Evolutionary conservation across 2,797 vertebrate species (phyloP), one percentile per base, ranked within the genome.

Genomic region (Enteromius paludinosus): DNA sequence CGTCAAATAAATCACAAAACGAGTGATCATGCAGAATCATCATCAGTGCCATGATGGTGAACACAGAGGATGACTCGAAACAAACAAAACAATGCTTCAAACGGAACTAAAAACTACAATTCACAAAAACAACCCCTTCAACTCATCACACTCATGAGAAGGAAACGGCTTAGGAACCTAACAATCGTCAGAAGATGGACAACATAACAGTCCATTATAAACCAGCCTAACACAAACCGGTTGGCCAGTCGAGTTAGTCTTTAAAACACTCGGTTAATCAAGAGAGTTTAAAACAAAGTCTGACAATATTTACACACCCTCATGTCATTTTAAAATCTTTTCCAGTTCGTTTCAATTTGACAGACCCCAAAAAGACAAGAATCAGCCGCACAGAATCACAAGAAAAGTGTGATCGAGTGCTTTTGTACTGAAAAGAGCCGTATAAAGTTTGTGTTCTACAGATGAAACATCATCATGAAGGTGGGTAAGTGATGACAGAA

Each of bases 1-100:
- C 18, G 59, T 35, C 3, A 43, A 8, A 70, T 65, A 23, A 56
- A 23, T 25, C n/a, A 73, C 61, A 71, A 18, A 64, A 71, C 28
- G 30, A 54, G 45, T 25, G 78, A 47, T 74, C 80, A 80, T 87
- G 86, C 83, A 80, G 30, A 79, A 62, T 20, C 47, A 75, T 52
- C 49, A 56, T 49, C 64, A 56, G 47, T 25, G 28, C 10, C 28
- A 35, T 30, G 30, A 77, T 4, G 25, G 8, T 8, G 41, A 71
- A 62, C 38, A 78, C 47, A 78, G 14, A 73, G 54, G 62, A 59
- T 38, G 74, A 52, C 1, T 4, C 18, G 9, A 41, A 54, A 77
- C 56, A 62, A 76, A 33, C 33, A 23, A 65, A 56, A 45, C 20
- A 14, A 6, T n/a, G 15, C 10, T 23, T 52, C n/a, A 28, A 72